Conservation (phyloP, 2,888 invertebrate genomes). For the Sussaba pulchella region DNA sequence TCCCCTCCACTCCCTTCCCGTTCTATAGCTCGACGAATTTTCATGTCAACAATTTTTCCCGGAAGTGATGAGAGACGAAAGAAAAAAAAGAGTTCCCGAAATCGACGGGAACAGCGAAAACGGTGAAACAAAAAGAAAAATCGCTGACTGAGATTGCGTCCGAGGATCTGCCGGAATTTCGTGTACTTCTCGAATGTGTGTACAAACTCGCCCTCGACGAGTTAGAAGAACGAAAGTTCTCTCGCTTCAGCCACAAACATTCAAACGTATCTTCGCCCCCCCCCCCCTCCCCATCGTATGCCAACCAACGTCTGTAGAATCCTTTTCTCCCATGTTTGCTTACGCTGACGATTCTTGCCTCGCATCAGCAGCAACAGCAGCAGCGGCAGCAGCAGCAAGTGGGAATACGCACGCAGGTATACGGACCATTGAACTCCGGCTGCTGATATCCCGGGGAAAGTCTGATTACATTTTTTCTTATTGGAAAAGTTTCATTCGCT, state of each 20-base stretch:
- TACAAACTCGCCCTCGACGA: too few relatives aligned
- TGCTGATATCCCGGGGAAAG: conserved; percentile 73
- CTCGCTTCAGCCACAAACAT: conserved; percentile 4
- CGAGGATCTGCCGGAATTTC: too few relatives aligned
- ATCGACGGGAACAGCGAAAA: neutral
- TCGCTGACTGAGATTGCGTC: too few relatives aligned
- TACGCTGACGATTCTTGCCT: conserved; percentile 55
- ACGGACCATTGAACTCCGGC: conserved; percentile 77
- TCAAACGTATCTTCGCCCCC: neutral
- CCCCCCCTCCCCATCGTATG: conserved; percentile 3
- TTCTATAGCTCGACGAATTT: too few relatives aligned
- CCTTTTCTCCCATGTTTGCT: conserved; percentile 44
- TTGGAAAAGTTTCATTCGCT: conserved; percentile 78
- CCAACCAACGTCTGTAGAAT: conserved; percentile 22
- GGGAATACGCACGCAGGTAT: conserved; percentile 55
- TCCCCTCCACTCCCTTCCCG: too few relatives aligned
- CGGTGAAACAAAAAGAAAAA: neutral
- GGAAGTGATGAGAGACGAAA: too few relatives aligned
- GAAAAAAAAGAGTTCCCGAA: too few relatives aligned
- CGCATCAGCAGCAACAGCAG: conserved; percentile 14
- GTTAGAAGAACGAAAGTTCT: too few relatives aligned
- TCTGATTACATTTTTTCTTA: conserved; percentile 81
- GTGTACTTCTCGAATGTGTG: too few relatives aligned
- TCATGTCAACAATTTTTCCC: too few relatives aligned
- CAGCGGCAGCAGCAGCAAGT: too few relatives aligned